These are phyloP conservation scores for Eilema depressum DNA, from an alignment of 2,888 invertebrate genomes.

Conservation along the genomic window DNA sequence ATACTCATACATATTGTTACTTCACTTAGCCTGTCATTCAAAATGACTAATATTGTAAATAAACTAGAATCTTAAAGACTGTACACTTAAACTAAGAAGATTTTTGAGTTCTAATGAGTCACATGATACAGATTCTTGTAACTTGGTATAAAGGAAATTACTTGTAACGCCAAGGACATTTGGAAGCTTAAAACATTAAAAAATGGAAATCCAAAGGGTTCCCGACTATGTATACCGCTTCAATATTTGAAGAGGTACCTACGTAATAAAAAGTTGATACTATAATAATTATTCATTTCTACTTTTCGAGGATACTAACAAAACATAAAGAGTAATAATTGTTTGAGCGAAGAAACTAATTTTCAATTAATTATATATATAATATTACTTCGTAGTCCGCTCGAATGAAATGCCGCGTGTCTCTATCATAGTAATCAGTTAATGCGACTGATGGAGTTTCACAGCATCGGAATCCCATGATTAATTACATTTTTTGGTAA, in stretches of 20 bases:
- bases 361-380: not conserved
- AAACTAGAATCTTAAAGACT: conserved; percentile 84
- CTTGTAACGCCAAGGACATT: conserved; percentile 28
- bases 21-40: conserved; percentile 67
- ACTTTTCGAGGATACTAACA: not conserved
- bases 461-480: no score
- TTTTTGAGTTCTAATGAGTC: conserved; percentile 43
- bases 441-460: no score
- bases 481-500: no score
- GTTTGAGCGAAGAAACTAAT: not conserved
- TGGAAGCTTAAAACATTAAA: conserved; percentile 36
- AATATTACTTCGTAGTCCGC: not conserved
- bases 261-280: not conserved
- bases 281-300: not conserved
- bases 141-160: conserved; percentile 33
- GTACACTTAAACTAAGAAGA: conserved; percentile 69
- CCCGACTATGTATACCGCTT: not conserved
- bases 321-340: not conserved
- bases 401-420: not conserved
- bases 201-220: not conserved
- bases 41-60: conserved; percentile 79
- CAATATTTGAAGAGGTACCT: not conserved
- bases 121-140: conserved; percentile 52
- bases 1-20: conserved; percentile 37
- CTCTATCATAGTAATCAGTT: no score